These are phyloP conservation scores for Stramonita haemastoma DNA, from an alignment of 2,888 invertebrate species.

Conservation along the genomic window DNA sequence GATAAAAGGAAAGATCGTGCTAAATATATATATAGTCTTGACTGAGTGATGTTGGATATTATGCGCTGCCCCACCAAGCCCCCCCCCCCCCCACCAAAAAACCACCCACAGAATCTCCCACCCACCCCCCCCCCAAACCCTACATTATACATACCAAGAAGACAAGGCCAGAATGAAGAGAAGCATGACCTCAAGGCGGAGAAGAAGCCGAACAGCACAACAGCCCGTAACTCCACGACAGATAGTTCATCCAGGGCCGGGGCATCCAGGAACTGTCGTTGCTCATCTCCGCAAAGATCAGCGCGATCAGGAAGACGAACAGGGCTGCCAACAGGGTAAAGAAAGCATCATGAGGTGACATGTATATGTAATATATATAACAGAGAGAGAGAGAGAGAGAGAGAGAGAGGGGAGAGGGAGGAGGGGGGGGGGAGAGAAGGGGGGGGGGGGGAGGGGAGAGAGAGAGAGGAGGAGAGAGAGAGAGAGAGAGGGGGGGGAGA, in stretches of 20 bases:
- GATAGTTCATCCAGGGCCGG: constrained; percentile 95
- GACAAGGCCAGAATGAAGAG: constrained; percentile 64
- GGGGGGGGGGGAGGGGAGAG: too few species aligned
- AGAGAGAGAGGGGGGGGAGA: too few species aligned
- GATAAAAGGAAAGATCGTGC: too few species aligned
- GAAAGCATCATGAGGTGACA: too few species aligned
- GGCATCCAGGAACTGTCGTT: constrained; percentile 96
- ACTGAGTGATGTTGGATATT: too few species aligned
- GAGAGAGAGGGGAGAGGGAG: too few species aligned
- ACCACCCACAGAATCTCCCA: background rate
- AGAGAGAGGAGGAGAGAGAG: too few species aligned
- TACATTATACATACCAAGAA: constrained; percentile 42
- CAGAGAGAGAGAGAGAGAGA: too few species aligned
- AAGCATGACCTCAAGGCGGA: constrained; percentile 71
- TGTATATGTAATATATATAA: too few species aligned
- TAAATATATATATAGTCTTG: too few species aligned
- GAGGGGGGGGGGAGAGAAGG: too few species aligned
- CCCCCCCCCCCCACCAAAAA: background rate
- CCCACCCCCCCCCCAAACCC: background rate
- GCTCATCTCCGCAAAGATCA: constrained; percentile 89
- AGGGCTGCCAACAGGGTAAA: constrained; percentile 63
- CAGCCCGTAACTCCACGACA: constrained; percentile 95
- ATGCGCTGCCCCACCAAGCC: too few species aligned
- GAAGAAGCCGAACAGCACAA: constrained; percentile 83
- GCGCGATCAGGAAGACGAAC: constrained; percentile 66